Conservation (phyloP, 1,140 invertebrate species). For the Hypsibius dujardini region DNA sequence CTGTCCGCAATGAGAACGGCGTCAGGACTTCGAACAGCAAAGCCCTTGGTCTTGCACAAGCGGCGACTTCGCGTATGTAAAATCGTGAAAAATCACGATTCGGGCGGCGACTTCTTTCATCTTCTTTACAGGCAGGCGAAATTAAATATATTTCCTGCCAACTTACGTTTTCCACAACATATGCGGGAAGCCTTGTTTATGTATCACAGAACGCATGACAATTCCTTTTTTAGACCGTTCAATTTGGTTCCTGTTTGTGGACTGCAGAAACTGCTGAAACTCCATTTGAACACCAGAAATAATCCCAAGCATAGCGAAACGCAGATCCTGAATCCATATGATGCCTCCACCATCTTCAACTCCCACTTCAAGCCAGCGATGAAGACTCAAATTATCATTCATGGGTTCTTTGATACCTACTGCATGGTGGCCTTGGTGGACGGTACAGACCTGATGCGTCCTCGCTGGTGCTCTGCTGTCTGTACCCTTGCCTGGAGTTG, state of each 20-base stretch:
- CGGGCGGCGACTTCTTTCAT: conserved; percentile 27
- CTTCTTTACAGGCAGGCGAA: background rate
- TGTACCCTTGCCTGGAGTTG: too few relatives aligned
- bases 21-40: too few relatives aligned
- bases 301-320: conserved; percentile 18
- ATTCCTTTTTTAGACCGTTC: conserved; percentile 23
- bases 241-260: background rate
- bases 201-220: background rate
- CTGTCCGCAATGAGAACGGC: too few relatives aligned
- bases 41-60: too few relatives aligned
- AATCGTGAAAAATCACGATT: conserved; percentile 20
- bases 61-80: too few relatives aligned
- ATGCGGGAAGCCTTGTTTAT: background rate
- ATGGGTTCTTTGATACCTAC: conserved; percentile 30
- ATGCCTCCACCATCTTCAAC: conserved; percentile 21
- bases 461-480: too few relatives aligned
- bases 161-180: conserved; percentile 20
- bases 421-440: conserved; percentile 24
- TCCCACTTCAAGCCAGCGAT: background rate
- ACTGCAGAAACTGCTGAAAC: conserved; percentile 20
- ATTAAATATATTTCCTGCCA: conserved; percentile 25
- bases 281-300: conserved; percentile 27
- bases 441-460: background rate
- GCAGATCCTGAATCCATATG: conserved; percentile 24
- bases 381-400: conserved; percentile 30